Evolutionary conservation across 2,888 invertebrate genomes (phyloP).

Genomic region (Trachelus iudaicus): DNA sequence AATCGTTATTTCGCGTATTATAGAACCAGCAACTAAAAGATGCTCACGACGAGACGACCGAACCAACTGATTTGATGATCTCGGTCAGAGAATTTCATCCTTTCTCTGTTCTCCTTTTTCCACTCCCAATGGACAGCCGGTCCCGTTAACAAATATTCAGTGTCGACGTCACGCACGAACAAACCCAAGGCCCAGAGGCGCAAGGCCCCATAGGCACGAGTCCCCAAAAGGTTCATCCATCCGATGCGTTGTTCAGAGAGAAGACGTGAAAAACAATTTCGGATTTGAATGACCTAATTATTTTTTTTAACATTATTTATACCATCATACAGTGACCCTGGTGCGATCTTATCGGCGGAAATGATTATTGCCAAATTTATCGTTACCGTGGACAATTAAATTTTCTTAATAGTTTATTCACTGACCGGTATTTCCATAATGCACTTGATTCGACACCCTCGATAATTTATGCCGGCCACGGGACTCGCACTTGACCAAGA

Average conservation of each 20-base stretch:
- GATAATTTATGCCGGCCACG: constrained; percentile 26
- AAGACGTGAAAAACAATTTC: neutral
- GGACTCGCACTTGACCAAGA: constrained; percentile 16
- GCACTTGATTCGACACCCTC: neutral
- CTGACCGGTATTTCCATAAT: neutral
- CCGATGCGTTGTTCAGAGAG: neutral
- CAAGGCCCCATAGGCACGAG: neutral
- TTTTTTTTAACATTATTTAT: neutral
- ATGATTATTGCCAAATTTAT: neutral
- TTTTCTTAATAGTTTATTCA: neutral
- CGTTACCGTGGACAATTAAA: neutral
- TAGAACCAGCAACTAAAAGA: neutral
- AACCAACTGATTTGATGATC: constrained; percentile 23
- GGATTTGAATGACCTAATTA: neutral
- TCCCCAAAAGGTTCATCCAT: neutral
- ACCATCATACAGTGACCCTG: neutral
- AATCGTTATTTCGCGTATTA: neutral
- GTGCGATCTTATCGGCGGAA: neutral
- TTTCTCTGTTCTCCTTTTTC: constrained; percentile 23
- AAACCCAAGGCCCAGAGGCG: neutral
- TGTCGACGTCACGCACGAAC: neutral
- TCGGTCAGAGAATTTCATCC: constrained; percentile 32
- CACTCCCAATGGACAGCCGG: constrained; percentile 20
- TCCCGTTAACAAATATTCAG: constrained; percentile 41
- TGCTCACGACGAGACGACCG: neutral